A percentile compares a stretch with the other conserved stretches of the same genome.
These are phyloP conservation scores for Plagodis dolabraria DNA, from an alignment of 2,888 invertebrate species.

Conservation along the genomic window DNA sequence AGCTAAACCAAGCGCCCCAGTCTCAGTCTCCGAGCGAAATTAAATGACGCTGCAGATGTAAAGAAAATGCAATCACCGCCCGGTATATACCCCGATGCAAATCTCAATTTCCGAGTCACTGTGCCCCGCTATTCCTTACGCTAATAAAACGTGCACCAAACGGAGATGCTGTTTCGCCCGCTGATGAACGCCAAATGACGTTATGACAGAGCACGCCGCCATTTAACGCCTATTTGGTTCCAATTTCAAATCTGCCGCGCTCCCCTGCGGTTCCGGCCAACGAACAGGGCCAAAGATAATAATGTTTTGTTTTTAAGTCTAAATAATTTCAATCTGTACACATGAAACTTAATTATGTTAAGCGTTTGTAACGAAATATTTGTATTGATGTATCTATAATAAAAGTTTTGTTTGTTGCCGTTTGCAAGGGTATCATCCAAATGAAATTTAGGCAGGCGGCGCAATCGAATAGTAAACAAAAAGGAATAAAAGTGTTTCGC, in stretches of 20 bases:
- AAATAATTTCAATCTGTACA: constrained; percentile 31
- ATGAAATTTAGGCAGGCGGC: constrained; percentile 68
- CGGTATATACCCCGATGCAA: constrained; percentile 76
- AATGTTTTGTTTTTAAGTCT: constrained; percentile 69
- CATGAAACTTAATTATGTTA: background rate
- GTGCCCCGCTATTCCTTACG: constrained; percentile 83
- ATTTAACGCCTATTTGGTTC: constrained; percentile 89
- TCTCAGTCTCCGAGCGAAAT: constrained; percentile 68
- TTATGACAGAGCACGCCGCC: constrained; percentile 85
- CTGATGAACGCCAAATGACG: constrained; percentile 84
- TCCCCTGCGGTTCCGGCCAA: constrained; percentile 79
- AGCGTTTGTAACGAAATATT: background rate
- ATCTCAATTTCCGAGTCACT: constrained; percentile 81
- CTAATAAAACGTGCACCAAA: constrained; percentile 84
- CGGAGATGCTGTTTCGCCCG: constrained; percentile 81
- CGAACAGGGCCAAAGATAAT: constrained; percentile 75
- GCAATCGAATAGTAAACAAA: constrained; percentile 64
- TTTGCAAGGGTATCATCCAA: constrained; percentile 58
- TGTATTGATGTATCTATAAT: too few relatives aligned
- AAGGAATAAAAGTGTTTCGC: constrained; percentile 66
- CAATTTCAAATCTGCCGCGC: constrained; percentile 85
- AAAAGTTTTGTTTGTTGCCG: too few relatives aligned
- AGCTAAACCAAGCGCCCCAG: constrained; percentile 59
- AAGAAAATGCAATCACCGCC: constrained; percentile 83
- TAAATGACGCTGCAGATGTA: constrained; percentile 78